Conservation (phyloP, 2,888 invertebrate genomes). For the Pseudoips prasinana region DNA sequence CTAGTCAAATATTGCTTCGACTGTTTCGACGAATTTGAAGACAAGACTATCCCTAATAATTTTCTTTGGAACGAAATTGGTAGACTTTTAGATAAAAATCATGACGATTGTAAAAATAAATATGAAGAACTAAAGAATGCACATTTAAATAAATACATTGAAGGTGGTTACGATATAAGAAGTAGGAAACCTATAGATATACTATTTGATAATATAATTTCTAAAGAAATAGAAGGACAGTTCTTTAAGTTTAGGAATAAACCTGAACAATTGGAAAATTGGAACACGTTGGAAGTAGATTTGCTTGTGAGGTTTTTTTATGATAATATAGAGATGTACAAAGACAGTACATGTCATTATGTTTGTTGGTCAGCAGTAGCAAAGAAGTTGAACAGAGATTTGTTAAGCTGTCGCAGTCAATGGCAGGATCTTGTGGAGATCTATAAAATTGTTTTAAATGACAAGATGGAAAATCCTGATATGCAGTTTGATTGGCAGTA, state of each 20-base stretch:
- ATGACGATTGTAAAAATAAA: constrained; percentile 54
- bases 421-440: constrained; percentile 58
- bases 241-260: constrained; percentile 26
- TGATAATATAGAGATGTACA: constrained; percentile 61
- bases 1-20: constrained; percentile 68
- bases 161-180: constrained; percentile 47
- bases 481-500: constrained; percentile 72
- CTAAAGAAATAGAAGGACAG: constrained; percentile 49
- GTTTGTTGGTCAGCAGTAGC: constrained; percentile 61
- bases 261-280: constrained; percentile 29
- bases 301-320: constrained; percentile 60
- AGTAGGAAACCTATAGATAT: constrained; percentile 55
- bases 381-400: constrained; percentile 41
- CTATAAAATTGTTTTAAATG: constrained; percentile 58
- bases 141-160: constrained; percentile 52
- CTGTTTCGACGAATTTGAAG: constrained; percentile 66
- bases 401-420: constrained; percentile 48
- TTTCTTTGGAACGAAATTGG: constrained; percentile 73
- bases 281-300: constrained; percentile 51
- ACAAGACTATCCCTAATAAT: constrained; percentile 61
- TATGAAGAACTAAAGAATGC: constrained; percentile 47
- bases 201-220: constrained; percentile 63
- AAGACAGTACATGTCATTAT: constrained; percentile 61
- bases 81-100: constrained; percentile 55
- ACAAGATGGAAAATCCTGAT: constrained; percentile 68